Evolutionary conservation across 2,797 vertebrate genomes (phyloP).

Genomic region (Cheirogaleus major): DNA sequence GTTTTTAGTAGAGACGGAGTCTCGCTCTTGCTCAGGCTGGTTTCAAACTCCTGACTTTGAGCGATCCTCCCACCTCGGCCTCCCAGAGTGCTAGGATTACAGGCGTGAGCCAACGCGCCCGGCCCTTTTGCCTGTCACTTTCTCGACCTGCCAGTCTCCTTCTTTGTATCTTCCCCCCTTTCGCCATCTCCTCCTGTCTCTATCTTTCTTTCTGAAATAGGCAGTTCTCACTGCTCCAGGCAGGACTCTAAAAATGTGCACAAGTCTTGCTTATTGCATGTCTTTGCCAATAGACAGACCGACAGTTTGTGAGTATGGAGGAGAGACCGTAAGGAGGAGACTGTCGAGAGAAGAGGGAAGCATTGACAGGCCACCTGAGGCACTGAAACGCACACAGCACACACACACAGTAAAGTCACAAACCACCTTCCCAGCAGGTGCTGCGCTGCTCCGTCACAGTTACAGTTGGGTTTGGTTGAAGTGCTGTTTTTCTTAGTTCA

Average conservation of each 20-base stretch:
- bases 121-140: background rate
- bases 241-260: background rate
- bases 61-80: no score
- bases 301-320: background rate
- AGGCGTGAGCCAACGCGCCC: no score
- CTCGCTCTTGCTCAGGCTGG: no score
- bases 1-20: no score
- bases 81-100: no score
- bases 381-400: background rate
- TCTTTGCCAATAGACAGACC: background rate
- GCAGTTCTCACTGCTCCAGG: background rate
- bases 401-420: background rate
- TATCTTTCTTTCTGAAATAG: background rate
- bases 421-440: background rate
- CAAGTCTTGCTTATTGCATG: background rate
- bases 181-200: background rate
- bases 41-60: no score
- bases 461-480: background rate
- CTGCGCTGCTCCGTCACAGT: background rate
- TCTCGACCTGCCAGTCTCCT: background rate
- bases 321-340: background rate
- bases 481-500: background rate
- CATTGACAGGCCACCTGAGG: background rate
- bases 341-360: background rate
- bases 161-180: background rate